Conservation (phyloP, 2,888 invertebrate genomes). For the Dorcus parallelipipedus region DNA sequence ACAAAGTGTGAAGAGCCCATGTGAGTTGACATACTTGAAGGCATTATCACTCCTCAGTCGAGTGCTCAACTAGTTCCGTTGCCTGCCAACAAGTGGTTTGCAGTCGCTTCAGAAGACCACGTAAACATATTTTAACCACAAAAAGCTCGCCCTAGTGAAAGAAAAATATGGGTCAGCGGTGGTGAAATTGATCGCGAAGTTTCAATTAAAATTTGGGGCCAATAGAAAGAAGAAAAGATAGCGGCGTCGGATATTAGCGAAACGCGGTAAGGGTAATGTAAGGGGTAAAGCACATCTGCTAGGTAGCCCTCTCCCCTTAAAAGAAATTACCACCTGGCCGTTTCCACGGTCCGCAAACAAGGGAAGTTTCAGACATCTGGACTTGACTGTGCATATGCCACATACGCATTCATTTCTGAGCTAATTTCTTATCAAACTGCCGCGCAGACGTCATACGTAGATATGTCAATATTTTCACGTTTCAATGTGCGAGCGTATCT, state of each 20-base stretch:
- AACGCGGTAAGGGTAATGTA: slow-evolving; percentile 32
- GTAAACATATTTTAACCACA: slow-evolving; percentile 14
- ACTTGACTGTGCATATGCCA: slow-evolving; percentile 30
- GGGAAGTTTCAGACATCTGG: slow-evolving; percentile 35
- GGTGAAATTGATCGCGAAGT: not conserved
- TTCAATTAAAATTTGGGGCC: not conserved
- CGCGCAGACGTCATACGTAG: slow-evolving; percentile 10
- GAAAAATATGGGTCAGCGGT: not conserved
- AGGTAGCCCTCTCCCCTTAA: slow-evolving; percentile 44
- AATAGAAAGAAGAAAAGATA: not conserved
- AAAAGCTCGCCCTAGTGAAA: slow-evolving; percentile 4
- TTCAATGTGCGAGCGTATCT: not conserved
- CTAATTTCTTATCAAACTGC: slow-evolving; percentile 23
- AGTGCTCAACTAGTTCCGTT: slow-evolving; percentile 43
- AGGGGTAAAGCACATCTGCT: slow-evolving; percentile 47
- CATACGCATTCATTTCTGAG: slow-evolving; percentile 17
- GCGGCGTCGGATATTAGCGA: slow-evolving; percentile 9
- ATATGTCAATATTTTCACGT: not conserved
- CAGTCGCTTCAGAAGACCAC: slow-evolving; percentile 17
- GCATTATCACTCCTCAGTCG: slow-evolving; percentile 43
- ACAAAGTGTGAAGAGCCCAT: slow-evolving; percentile 43
- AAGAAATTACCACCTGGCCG: slow-evolving; percentile 51
- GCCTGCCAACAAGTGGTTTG: slow-evolving; percentile 30
- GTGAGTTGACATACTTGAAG: slow-evolving; percentile 44
- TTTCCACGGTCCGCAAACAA: slow-evolving; percentile 50